These are phyloP conservation scores for Dendrophyllia cribrosa DNA, from an alignment of 64 coral and sea anemone genomes.

Conservation along the genomic window DNA sequence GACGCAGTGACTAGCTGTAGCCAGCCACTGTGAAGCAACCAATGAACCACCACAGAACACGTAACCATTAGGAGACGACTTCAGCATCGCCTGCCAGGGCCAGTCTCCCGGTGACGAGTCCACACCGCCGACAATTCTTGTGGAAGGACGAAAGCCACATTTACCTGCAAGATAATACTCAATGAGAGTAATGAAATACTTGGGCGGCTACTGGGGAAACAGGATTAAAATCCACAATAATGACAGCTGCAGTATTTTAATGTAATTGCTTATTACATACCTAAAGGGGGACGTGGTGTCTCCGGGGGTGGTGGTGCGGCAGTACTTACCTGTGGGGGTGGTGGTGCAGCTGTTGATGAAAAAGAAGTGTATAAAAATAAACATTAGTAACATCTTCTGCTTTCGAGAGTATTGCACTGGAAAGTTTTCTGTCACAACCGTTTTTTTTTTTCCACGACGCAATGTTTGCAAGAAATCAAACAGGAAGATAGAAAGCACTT, in stretches of 20 bases:
- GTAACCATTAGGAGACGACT: slow-evolving; percentile 2
- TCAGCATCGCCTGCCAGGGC: slow-evolving; percentile 49
- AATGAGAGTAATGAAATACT: background rate
- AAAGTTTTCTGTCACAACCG: no score
- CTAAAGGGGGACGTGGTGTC: background rate
- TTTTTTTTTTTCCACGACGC: no score
- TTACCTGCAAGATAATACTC: background rate
- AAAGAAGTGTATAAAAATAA: background rate
- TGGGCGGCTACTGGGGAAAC: no score
- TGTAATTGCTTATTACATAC: background rate
- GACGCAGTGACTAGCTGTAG: slow-evolving; percentile 44
- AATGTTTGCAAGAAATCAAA: background rate
- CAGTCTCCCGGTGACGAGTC: slow-evolving; percentile 9
- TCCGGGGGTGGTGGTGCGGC: background rate
- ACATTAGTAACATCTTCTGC: no score
- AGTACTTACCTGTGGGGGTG: background rate
- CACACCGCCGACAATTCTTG: slow-evolving; percentile 33
- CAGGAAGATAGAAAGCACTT: background rate
- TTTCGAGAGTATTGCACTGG: no score
- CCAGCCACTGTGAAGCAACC: slow-evolving; percentile 23
- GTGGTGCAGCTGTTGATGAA: slow-evolving; percentile 11
- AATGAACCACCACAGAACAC: slow-evolving; percentile 41
- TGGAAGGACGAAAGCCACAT: slow-evolving; percentile 30
- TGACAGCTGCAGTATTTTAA: no score
- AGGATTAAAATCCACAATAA: no score